These are phyloP conservation scores for Diarsia mendica DNA, from an alignment of 2,888 invertebrate species.

Conservation along the genomic window DNA sequence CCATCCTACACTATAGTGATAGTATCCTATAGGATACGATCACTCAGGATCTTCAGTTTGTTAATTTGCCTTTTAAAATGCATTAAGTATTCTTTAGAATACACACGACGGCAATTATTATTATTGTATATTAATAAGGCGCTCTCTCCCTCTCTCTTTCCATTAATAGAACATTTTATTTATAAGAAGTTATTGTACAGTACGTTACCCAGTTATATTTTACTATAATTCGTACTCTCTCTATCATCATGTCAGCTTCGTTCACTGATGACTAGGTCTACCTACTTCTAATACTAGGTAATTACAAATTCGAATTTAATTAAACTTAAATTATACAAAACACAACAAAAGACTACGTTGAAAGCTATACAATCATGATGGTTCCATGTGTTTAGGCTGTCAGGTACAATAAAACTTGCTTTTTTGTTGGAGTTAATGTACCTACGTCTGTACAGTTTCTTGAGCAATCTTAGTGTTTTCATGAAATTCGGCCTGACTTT, in stretches of 20 bases:
- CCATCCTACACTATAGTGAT: too few species aligned
- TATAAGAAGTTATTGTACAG: too few species aligned
- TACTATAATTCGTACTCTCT: background rate
- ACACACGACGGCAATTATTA: too few species aligned
- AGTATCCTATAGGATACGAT: too few species aligned
- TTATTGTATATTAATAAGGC: too few species aligned
- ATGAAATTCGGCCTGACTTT: background rate
- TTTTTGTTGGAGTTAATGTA: background rate
- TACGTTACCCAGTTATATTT: too few species aligned
- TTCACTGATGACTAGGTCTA: background rate
- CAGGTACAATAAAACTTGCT: background rate
- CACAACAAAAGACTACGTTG: background rate
- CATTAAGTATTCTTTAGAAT: too few species aligned
- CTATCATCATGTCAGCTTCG: background rate
- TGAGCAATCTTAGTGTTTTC: background rate
- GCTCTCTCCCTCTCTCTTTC: too few species aligned
- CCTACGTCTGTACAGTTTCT: background rate
- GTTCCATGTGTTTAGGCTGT: background rate
- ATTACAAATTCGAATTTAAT: background rate
- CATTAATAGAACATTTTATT: background rate
- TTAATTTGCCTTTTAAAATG: too few species aligned
- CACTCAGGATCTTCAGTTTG: too few species aligned
- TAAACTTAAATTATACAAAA: background rate
- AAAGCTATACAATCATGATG: background rate
- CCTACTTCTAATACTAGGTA: background rate